Conservation (phyloP, 2,888 invertebrate genomes). For the Monopis laevigella region DNA sequence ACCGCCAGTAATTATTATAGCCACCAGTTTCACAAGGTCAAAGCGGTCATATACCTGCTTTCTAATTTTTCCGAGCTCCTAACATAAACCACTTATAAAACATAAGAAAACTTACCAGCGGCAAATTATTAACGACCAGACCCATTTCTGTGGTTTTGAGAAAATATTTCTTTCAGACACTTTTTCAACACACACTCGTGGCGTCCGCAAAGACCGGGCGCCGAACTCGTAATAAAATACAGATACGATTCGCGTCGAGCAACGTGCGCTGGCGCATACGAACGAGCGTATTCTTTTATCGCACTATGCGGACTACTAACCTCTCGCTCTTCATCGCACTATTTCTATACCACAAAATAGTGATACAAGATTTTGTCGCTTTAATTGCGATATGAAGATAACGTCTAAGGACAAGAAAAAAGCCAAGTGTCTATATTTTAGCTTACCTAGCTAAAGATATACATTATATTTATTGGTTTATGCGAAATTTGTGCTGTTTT, state of each 20-base stretch:
- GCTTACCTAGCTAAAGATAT: too few relatives aligned
- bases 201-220: slow-evolving; percentile 36
- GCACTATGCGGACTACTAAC: slow-evolving; percentile 46
- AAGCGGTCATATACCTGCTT: slow-evolving; percentile 66
- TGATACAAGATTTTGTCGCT: too few relatives aligned
- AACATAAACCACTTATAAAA: slow-evolving; percentile 25
- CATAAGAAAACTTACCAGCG: slow-evolving; percentile 40
- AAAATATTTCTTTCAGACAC: background rate
- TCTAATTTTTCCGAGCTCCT: slow-evolving; percentile 36
- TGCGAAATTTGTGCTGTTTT: background rate
- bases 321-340: slow-evolving; percentile 40
- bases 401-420: too few relatives aligned
- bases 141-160: slow-evolving; percentile 36
- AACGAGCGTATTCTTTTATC: slow-evolving; percentile 52
- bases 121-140: slow-evolving; percentile 52
- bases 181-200: background rate
- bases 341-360: too few relatives aligned
- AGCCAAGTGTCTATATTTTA: too few relatives aligned
- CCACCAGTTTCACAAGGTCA: slow-evolving; percentile 65
- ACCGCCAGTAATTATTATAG: slow-evolving; percentile 41
- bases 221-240: slow-evolving; percentile 45
- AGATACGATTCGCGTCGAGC: slow-evolving; percentile 41
- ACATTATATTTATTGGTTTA: too few relatives aligned
- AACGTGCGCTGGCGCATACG: slow-evolving; percentile 29
- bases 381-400: too few relatives aligned